phyloP scores from a whole-genome alignment of 1,140 invertebrate species.

The Homarus americanus region DNA sequence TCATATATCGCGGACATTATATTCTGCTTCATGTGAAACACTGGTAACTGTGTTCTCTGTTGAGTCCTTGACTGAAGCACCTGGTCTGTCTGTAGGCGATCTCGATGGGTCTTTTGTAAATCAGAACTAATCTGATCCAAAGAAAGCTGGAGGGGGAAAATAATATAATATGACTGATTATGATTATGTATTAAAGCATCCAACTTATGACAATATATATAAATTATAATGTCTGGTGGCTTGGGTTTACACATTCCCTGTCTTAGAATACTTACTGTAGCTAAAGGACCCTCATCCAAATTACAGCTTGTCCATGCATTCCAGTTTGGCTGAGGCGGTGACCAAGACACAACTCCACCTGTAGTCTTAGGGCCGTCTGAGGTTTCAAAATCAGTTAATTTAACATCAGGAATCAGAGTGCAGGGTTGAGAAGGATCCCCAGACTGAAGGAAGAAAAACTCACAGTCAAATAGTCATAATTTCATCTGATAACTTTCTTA shows the following conservation, averaged over 20 bases:
- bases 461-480: too few relatives aligned
- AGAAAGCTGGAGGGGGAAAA: slow-evolving; percentile 79
- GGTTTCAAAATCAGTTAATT: slow-evolving; percentile 41
- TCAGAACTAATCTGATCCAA: slow-evolving; percentile 91
- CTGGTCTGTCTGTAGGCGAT: slow-evolving; percentile 83
- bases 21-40: slow-evolving; percentile 84
- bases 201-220: too few relatives aligned
- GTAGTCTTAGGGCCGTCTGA: slow-evolving; percentile 78
- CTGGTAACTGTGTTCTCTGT: slow-evolving; percentile 87
- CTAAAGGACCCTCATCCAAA: slow-evolving; percentile 95
- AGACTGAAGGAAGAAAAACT: not conserved
- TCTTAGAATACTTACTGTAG: slow-evolving; percentile 83
- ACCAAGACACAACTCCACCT: slow-evolving; percentile 94
- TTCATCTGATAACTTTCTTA: too few relatives aligned
- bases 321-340: slow-evolving; percentile 96
- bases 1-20: slow-evolving; percentile 92
- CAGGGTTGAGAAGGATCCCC: not conserved
- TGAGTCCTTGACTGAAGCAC: slow-evolving; percentile 83
- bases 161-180: not conserved
- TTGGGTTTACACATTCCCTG: too few relatives aligned
- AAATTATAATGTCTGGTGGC: too few relatives aligned
- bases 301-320: slow-evolving; percentile 97
- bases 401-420: slow-evolving; percentile 21
- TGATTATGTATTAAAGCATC: too few relatives aligned
- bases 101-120: slow-evolving; percentile 83